These are phyloP conservation scores for Pseudopipra pipra DNA, from an alignment of 2,113 vertebrate species.

Conservation along the genomic window DNA sequence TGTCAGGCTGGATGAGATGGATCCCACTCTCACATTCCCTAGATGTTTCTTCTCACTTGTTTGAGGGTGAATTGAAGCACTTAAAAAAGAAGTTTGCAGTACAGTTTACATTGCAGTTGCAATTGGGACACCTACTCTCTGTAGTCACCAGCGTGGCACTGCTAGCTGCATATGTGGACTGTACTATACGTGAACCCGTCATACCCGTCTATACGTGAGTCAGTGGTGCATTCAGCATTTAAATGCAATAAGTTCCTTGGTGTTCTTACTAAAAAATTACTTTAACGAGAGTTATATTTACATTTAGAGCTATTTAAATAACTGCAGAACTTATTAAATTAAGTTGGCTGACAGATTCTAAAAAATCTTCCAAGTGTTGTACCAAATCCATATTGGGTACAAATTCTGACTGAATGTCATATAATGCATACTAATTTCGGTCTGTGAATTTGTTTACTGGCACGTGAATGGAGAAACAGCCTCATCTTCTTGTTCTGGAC, in stretches of 20 bases:
- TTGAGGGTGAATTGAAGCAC: background rate
- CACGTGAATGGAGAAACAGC: background rate
- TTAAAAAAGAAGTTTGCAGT: background rate
- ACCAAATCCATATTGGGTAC: background rate
- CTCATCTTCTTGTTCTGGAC: background rate
- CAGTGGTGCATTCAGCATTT: background rate
- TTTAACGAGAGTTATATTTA: background rate
- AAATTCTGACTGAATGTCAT: background rate
- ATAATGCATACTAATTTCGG: background rate
- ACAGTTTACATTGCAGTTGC: background rate
- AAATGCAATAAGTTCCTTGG: background rate
- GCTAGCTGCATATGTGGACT: background rate
- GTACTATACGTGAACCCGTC: background rate
- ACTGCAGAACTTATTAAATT: background rate
- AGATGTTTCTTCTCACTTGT: background rate
- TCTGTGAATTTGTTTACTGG: background rate
- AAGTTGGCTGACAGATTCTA: background rate
- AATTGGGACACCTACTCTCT: background rate
- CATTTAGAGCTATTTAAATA: background rate
- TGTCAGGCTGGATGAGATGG: background rate
- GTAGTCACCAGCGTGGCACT: background rate
- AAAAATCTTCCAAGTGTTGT: background rate
- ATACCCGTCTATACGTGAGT: rapidly evolving
- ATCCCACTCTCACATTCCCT: background rate
- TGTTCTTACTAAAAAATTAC: background rate